phyloP scores from a whole-genome alignment of 2,888 invertebrate species.

The Epinotia demarniana region DNA sequence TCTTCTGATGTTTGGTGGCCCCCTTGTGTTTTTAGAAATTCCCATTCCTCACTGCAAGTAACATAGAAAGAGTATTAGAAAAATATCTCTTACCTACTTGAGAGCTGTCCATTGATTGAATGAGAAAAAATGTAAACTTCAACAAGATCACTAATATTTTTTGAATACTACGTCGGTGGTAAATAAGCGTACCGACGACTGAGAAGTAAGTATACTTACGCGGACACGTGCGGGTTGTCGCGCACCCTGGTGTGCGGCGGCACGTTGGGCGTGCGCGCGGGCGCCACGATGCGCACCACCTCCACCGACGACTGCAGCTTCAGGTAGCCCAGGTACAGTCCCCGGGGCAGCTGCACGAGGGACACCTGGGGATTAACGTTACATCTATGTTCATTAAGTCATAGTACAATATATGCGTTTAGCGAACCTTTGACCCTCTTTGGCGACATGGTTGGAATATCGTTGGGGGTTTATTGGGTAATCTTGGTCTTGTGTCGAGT shows the following conservation, averaged over 20 bases:
- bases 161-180: no score
- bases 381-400: no score
- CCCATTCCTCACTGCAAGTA: conserved; percentile 96
- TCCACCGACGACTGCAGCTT: conserved; percentile 99
- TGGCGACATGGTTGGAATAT: no score
- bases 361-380: conserved; percentile 86
- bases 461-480: no score
- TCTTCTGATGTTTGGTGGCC: conserved; percentile 67
- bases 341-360: conserved; percentile 91
- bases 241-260: conserved; percentile 96
- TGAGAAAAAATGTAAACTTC: no score
- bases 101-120: background rate
- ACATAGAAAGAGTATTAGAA: conserved; percentile 27
- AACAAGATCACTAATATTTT: no score
- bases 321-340: conserved; percentile 97
- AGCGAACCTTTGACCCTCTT: no score
- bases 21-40: conserved; percentile 89
- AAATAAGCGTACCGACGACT: no score
- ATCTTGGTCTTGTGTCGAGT: no score
- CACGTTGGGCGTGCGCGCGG: conserved; percentile 96
- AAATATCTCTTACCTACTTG: background rate
- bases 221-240: conserved; percentile 97
- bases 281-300: conserved; percentile 96
- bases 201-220: conserved; percentile 85
- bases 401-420: no score